Conservation (phyloP, 2,113 vertebrate genomes). For the Rhombomys opimus region DNA sequence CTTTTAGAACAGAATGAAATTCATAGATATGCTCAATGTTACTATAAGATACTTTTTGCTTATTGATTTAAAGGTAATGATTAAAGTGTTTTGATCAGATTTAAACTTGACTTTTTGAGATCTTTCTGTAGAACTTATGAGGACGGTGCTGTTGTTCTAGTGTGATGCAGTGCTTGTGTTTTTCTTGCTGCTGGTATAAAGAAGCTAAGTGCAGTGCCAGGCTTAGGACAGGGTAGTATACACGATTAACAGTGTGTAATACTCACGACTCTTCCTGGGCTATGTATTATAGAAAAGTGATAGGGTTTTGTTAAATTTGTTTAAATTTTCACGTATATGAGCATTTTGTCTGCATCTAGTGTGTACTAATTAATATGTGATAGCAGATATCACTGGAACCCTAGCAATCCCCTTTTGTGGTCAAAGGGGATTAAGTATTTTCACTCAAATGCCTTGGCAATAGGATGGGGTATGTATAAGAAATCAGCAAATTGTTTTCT, state of each 20-base stretch:
- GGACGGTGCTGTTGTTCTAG: not conserved
- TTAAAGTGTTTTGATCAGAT: constrained; percentile 17
- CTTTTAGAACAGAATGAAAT: constrained; percentile 4
- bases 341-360: not conserved
- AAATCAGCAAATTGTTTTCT: not conserved
- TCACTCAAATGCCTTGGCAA: not conserved
- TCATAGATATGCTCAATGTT: not conserved
- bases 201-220: not conserved
- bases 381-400: not conserved
- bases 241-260: not conserved
- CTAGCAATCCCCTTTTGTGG: too few relatives aligned
- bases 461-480: not conserved
- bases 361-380: not conserved
- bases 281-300: not conserved
- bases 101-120: not conserved
- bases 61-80: constrained; percentile 11
- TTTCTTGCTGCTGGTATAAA: not conserved
- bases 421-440: not conserved
- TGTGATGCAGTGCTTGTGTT: not conserved
- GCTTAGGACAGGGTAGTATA: not conserved
- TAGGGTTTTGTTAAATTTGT: not conserved
- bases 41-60: constrained; percentile 28
- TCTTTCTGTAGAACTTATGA: constrained; percentile 37
- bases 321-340: not conserved
- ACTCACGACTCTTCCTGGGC: not conserved